Evolutionary conservation across 2,888 invertebrate genomes (phyloP), one percentile per base, ranked within the genome.

Genomic region (Panopea generosa): DNA sequence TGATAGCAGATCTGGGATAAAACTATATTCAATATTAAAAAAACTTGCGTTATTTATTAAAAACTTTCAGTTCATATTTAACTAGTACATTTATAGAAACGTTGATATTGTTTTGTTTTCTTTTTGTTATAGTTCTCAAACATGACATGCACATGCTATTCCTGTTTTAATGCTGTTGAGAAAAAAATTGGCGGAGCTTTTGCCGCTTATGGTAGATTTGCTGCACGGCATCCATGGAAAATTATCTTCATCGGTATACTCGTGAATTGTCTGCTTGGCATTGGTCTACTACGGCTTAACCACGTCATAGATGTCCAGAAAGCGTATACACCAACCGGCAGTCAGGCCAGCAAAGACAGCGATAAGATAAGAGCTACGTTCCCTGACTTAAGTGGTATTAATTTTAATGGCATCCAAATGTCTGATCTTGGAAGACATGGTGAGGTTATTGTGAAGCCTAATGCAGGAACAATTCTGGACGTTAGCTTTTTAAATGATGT

Each of bases 291-390:
- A 68, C n/a, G 85, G 69, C 29, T 89, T 14, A 49, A 74, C 9
- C 66, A 74, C 4, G 88, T 85, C 24, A 82, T 77, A 7, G 79
- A 85, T 52, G 60, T 88, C 9, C 82, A 84, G 27, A 72, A 66
- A 14, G 73, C 89, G 1, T 87, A 87, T 61, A 82, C 86, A 4
- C 88, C 89, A 4, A 81, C 78, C 16, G 84, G 82, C 52, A 86
- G 87, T 62, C 84, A 81, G 22, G 85, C 89, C 7, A 56, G 67
- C 16, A 72, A 76, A 40, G 88, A 90, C 43, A 76, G 77, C 47
- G 67, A 70, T 9, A 60, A 40, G 18, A 49, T 84, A 0, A 26
- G 50, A 20, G 29, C 43, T 1, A 27, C 84, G 24, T 86, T 84
- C 56, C 84, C 84, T 9, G 83, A 82, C 53, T 60, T 49, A 43